Base-by-base conservation (phyloP, 1,140 invertebrate genomes). In the Nymphalis io region DNA sequence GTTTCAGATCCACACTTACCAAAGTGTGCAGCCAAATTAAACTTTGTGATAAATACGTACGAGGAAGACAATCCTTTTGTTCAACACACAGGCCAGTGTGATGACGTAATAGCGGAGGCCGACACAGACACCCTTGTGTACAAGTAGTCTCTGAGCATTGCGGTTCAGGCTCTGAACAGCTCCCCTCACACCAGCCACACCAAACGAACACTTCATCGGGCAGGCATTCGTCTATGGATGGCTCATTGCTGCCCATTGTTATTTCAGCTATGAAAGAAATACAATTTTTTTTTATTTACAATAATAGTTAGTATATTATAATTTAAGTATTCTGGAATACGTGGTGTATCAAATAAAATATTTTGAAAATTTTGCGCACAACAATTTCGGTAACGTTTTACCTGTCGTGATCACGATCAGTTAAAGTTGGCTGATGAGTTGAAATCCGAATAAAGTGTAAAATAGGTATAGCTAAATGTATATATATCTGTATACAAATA, bases 101-200 rank as follows among this genome's bases (percentile, higher is more conserved):
- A 39, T 89, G 84, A 1, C 88, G 68, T 23, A 89, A 39, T 8
- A 88, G 70, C 0, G 83, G 85, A 0, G 83, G 82, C 10, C 79
- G 70, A 70, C 88, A 90, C 0, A 85, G 75, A 55, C 87, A 90
- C 1, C 88, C 88, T 3, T 77, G 60, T 0, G 75, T 83, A 74
- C 88, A 90, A 10, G 82, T 72, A 10, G 72, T 39, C 4, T 60
- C 39, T 0, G 85, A 78, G 60, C 88, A 90, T 0, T 21, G 16
- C 0, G 84, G 85, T 0, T 63, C 6, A 0, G 84, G 86, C 6
- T 82, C 73, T 5, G 75, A 78, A 48, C 88, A 90, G 65, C 75
- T 87, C 10, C 79, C 75, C 60, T 91, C 86, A 48, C 89, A 91
- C 79, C 84, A 83, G 13, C 89, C 89, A 62, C 89, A 91, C 12